Percentiles rank a stretch among this genome's conserved stretches.
phyloP scores from a whole-genome alignment of 1,140 invertebrate species.

The Agrypnia vestita region DNA sequence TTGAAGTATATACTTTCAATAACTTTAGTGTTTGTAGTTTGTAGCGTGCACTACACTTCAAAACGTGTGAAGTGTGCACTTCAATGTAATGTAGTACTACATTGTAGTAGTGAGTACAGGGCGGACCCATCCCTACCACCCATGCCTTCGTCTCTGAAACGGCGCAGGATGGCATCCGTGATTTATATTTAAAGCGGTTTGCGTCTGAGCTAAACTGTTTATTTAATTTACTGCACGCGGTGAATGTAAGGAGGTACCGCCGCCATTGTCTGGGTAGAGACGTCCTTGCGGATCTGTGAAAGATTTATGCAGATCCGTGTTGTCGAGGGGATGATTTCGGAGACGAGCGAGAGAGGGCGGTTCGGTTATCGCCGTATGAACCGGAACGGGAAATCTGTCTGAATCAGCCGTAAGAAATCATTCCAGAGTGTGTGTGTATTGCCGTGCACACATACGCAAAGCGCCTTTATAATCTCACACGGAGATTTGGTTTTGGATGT shows the following conservation, averaged over 20 bases:
- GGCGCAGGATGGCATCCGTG: slow-evolving; percentile 35
- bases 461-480: too few relatives aligned
- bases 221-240: slow-evolving; percentile 51
- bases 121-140: too few relatives aligned
- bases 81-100: too few relatives aligned
- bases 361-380: background rate
- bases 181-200: slow-evolving; percentile 48
- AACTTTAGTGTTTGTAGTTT: too few relatives aligned
- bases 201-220: slow-evolving; percentile 49
- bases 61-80: too few relatives aligned
- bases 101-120: too few relatives aligned
- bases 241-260: slow-evolving; percentile 12
- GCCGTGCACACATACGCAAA: too few relatives aligned
- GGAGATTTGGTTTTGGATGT: too few relatives aligned
- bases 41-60: too few relatives aligned
- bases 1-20: too few relatives aligned
- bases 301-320: slow-evolving; percentile 49
- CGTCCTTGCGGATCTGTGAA: slow-evolving; percentile 27
- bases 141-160: background rate
- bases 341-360: background rate
- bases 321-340: background rate
- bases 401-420: slow-evolving; percentile 32
- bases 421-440: background rate
- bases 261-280: background rate
- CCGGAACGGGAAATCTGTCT: slow-evolving; percentile 14